Evolutionary conservation across 2,888 invertebrate genomes (phyloP), one percentile per base, ranked within the genome.

Genomic region (Diploptera punctata): DNA sequence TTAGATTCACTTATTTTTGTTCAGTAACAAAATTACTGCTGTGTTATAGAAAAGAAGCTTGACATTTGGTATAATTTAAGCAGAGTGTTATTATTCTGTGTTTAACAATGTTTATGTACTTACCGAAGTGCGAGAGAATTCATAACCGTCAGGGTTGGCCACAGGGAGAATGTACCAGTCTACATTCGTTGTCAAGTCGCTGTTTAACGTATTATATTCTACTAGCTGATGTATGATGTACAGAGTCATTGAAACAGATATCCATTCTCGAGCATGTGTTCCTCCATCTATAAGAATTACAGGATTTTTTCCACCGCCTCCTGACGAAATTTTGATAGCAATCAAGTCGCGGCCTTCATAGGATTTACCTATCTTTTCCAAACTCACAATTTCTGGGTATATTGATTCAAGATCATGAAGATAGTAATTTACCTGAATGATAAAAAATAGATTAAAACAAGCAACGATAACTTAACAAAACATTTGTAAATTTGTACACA

Each of bases 71-170:
- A n/a, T n/a, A n/a, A n/a, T n/a, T n/a, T n/a, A n/a, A n/a, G n/a
- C n/a, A n/a, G n/a, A n/a, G n/a, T n/a, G n/a, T n/a, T n/a, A n/a
- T n/a, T n/a, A n/a, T n/a, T n/a, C n/a, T n/a, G n/a, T n/a, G n/a
- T n/a, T n/a, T n/a, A n/a, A n/a, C n/a, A n/a, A n/a, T n/a, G n/a
- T n/a, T n/a, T n/a, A n/a, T n/a, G n/a, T n/a, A n/a, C n/a, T n/a
- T 79, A 86, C 87, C 24, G 68, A 76, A 0, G 81, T 81, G 76
- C 85, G 86, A 1, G 87, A 85, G 80, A 81, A 88, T 76, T 85
- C 87, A 77, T 92, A 92, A 13, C 93, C 92, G 82, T 93, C 93
- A 19, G 92, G 91, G 79, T 93, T 93, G 49, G 88, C 82, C 13
- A 88, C 83, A 0, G 92, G 92, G 16, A 91, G 77, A 21, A 90